phyloP scores from a whole-genome alignment of 2,797 vertebrate genomes.

The Tympanoctomys barrerae region DNA sequence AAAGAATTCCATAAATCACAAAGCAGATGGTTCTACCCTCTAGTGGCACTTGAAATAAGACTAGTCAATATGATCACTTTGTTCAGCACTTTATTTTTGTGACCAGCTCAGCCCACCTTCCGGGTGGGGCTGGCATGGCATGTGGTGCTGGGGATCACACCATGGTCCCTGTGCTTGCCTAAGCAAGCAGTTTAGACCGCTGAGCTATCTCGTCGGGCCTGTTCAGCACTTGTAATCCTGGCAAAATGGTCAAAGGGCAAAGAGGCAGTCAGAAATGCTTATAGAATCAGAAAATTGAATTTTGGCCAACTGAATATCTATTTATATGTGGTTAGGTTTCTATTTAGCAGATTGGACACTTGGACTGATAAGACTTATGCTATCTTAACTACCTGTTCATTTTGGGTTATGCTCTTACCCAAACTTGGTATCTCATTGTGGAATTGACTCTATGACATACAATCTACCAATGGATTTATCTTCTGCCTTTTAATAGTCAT shows the following conservation, averaged over 20 bases:
- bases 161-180: no score
- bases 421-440: background rate
- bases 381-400: background rate
- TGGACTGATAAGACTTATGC: background rate
- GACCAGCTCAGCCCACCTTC: no score
- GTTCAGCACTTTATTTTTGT: background rate
- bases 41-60: background rate
- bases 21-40: background rate
- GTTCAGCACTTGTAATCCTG: background rate
- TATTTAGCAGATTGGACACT: background rate
- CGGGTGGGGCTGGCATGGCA: no score
- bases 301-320: background rate
- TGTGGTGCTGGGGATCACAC: no score
- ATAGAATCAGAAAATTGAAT: background rate
- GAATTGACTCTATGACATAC: background rate
- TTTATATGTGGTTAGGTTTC: background rate
- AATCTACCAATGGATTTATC: background rate
- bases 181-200: no score
- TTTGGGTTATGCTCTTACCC: background rate
- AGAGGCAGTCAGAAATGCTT: background rate
- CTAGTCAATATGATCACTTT: background rate
- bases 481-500: background rate
- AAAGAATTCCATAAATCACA: background rate
- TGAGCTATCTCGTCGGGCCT: background rate
- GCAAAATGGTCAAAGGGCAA: background rate